Evolutionary conservation across 2,113 vertebrate species (phyloP), one percentile per base, ranked within the genome.

Genomic region (Thalassarche chlororhynchos): DNA sequence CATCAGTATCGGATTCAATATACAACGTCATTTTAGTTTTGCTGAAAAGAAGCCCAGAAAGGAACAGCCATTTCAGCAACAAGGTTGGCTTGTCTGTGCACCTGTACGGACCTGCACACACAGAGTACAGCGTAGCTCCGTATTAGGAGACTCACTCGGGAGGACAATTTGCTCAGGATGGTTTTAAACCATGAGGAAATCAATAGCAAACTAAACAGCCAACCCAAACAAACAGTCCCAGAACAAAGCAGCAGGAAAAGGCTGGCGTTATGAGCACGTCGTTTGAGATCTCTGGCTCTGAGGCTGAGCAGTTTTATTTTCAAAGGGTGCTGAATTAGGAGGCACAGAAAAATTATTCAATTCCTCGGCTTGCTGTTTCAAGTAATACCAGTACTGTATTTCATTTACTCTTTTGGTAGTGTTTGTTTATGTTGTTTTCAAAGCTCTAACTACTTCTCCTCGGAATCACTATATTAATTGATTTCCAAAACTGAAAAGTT

Each of bases 261-360:
- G 6, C 38, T 49, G 82, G 28, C 0, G 0, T 2, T 14, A 2
- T 0, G 3, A 44, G 21, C 16, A 4, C 8, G 3, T 12, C 0
- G 1, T 25, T 55, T 1, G 44, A 54, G 42, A 47, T 8, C 64
- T 38, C 47, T 20, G 61, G 9, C 24, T 58, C 64, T 2, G 42
- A 38, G 92, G 52, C 36, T 44, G 34, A 38, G 81, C 49, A 42
- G 51, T 8, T 85, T 70, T n/a, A 1, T 69, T 86, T 80, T 6
- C 54, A 28, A 31, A 55, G 29, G 61, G 34, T 18, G 52, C 32
- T 31, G 78, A 55, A 31, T 66, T 4, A 26, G 69, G 46, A 81
- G 57, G 17, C 9, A 4, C 5, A 57, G 29, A 29, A 65, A 68
- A 87, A n/a, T 7, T 42, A 21, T 32, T 58, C 13, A 4, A 1